A percentile compares a stretch with the other conserved stretches of the same genome.
These are phyloP conservation scores for Eospalax fontanierii DNA, from an alignment of 2,797 vertebrate genomes.

Conservation along the genomic window DNA sequence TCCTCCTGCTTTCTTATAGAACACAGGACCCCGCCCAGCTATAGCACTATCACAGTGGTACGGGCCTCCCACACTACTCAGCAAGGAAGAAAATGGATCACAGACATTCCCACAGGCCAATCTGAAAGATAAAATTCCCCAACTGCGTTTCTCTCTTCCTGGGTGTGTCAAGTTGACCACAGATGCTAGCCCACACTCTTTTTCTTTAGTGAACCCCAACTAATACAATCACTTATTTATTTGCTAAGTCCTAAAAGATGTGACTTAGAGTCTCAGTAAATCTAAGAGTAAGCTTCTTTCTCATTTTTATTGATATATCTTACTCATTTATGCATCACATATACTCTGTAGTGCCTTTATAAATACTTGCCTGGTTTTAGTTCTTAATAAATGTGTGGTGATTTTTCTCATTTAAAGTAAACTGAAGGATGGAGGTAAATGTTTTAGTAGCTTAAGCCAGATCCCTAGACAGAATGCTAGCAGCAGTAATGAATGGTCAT, in stretches of 20 bases:
- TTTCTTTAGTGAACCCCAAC: background rate
- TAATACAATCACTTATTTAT: background rate
- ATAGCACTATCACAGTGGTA: no score
- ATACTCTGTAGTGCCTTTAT: no score
- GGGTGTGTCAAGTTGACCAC: no score
- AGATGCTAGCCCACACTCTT: no score
- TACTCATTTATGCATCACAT: background rate
- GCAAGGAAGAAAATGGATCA: no score
- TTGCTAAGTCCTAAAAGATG: background rate
- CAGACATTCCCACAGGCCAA: no score
- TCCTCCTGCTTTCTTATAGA: no score
- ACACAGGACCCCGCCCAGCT: no score
- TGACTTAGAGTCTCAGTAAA: background rate
- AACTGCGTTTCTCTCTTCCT: no score
- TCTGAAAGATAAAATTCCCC: no score
- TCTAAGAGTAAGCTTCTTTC: background rate
- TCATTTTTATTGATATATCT: background rate
- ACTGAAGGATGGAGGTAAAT: background rate
- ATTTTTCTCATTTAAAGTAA: background rate
- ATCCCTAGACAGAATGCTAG: background rate
- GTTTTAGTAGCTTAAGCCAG: background rate
- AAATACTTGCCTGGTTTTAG: background rate
- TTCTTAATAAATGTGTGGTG: background rate
- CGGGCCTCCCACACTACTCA: no score
- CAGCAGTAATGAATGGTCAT: background rate